Base-by-base conservation (phyloP, 2,113 vertebrate genomes). In the Tragelaphus imberbis region DNA sequence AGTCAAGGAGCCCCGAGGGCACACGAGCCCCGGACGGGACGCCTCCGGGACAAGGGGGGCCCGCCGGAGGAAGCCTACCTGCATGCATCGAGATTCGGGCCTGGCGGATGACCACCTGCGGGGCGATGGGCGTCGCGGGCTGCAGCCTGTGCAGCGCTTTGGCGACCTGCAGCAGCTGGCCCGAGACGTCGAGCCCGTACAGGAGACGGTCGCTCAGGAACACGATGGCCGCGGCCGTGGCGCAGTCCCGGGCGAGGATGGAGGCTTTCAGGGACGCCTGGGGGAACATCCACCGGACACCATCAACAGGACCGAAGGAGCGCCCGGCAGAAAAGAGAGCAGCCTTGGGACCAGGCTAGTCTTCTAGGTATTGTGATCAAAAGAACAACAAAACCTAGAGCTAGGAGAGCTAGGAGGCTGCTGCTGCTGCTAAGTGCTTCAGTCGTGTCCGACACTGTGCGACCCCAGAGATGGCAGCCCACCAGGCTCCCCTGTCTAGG, bases 31-130 rank as follows among this genome's bases (percentile, higher is more conserved):
- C 61, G 4, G 65, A 28, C n/a, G 6, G 4, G 15, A 3, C 13
- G 23, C 8, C 77, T 6, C 53, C 17, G 1, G n/a, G 55, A n/a
- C 51, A 3, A 3, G 25, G n/a, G 28, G 79, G 95, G 77, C 88
- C 49, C 40, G 92, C 65, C 13, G 40, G 84, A 49, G 55, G n/a
- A 51, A 4, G 25, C 95, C 95, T 98, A 99, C 99, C 99, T 97
- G 99, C 90, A 97, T 99, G 99, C 81, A 99, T 97, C 0, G 99
- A 99, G 28, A 99, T 97, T 14, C 99, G 99, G 84, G 99, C 99
- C 94, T 99, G 99, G 88, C 99, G 99, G 95, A 99, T 99, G 91
- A 99, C 98, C 98, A 99, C 93, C 98, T 99, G 99, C 2, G 99
- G 99, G 15, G 99, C 99, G 30, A 99, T 98, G 0, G 99, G 99